Evolutionary conservation across 2,113 vertebrate species (phyloP), one percentile per base, ranked within the genome.

Genomic region (Salminus brasiliensis): DNA sequence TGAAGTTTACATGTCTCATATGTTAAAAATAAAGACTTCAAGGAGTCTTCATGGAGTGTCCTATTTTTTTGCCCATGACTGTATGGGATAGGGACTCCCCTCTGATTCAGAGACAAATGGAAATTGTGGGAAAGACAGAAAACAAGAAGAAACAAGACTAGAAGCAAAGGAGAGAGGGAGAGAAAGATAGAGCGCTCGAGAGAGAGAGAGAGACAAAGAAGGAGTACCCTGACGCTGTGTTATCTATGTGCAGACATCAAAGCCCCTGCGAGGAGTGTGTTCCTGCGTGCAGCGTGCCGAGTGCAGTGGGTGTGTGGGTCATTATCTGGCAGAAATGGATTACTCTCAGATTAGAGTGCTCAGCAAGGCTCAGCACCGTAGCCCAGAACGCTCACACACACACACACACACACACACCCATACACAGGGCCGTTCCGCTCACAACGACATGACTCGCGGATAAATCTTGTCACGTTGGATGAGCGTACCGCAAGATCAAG

Each of bases 281-380:
- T 70, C 23, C 62, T 66, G 75, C 74, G 65, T 82, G 63, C 68
- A 41, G 62, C 55, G 70, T 63, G 85, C 39, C 34, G 60, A 77
- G 85, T 78, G 76, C 57, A 73, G 72, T 39, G 66, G 62, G 76
- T 77, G 74, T 78, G 84, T 63, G 75, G 88, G 88, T 91, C 88
- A 90, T 92, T 92, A 93, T 91, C 85, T 89, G 83, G 72, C 75
- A 91, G 89, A 91, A 91, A 93, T 91, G 90, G 91, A 93, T 93
- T 91, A 91, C 91, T 88, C 86, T 89, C 81, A 91, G 90, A 92
- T 93, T 90, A 92, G 89, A 91, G 88, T 88, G 88, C 85, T 84
- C 86, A 86, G 87, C 82, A 76, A 85, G 81, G 86, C 81, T 85
- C 84, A 84, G 89, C 80, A 74, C 83, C 72, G 80, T 53, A 81